These are phyloP conservation scores for Tragulus kanchil DNA, from an alignment of 2,113 vertebrate species.

Conservation along the genomic window DNA sequence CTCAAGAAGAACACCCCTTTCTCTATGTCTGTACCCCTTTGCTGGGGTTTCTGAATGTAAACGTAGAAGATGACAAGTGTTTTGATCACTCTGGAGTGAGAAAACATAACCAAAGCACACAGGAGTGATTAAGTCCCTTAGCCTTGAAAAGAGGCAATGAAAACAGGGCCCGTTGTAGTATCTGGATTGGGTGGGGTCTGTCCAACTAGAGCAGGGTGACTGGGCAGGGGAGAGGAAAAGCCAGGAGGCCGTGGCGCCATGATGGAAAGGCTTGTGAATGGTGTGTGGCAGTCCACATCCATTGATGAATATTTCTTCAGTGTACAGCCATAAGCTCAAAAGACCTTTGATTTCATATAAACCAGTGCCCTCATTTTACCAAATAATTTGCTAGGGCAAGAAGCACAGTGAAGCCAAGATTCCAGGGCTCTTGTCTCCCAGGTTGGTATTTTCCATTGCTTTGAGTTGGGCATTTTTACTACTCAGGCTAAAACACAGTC, in stretches of 20 bases:
- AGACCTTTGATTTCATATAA: background rate
- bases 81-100: background rate
- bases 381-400: background rate
- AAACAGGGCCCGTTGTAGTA: background rate
- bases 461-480: constrained; percentile 28
- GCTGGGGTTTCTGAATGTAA: background rate
- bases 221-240: background rate
- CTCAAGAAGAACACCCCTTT: background rate
- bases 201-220: background rate
- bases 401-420: background rate
- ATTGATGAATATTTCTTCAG: background rate
- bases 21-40: background rate
- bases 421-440: background rate
- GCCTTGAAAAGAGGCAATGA: background rate
- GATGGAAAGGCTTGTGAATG: too few relatives aligned
- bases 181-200: background rate
- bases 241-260: rapidly evolving
- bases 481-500: background rate
- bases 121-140: background rate
- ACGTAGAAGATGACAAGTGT: background rate
- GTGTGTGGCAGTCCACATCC: rapidly evolving
- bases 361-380: background rate
- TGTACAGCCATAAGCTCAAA: background rate
- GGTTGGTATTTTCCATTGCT: constrained; percentile 37
- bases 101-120: background rate